Conservation (phyloP, 2,888 invertebrate species). For the Amblyjoppa proteus region DNA sequence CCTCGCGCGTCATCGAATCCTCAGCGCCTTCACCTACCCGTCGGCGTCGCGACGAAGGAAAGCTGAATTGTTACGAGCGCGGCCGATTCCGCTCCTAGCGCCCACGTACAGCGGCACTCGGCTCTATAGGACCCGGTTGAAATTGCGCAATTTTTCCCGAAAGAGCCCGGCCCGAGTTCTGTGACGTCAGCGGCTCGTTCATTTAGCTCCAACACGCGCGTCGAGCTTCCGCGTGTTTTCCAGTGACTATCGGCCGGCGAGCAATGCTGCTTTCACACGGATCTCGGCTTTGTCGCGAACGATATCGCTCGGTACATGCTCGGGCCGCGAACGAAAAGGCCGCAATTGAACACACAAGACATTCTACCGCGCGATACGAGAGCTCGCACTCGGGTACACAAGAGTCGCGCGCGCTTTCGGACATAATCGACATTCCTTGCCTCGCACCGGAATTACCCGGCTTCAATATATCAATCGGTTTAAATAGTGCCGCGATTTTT, state of each 20-base stretch:
- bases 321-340: constrained; percentile 1
- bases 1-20: constrained; percentile 61
- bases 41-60: constrained; percentile 28
- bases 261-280: constrained; percentile 82
- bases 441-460: not conserved
- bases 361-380: constrained; percentile 22
- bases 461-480: constrained; percentile 18
- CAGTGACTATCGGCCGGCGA: constrained; percentile 36
- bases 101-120: not conserved
- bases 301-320: constrained; percentile 39
- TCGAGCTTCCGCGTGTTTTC: constrained; percentile 43
- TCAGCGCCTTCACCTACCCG: constrained; percentile 54
- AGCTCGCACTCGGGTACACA: not conserved
- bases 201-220: constrained; percentile 58
- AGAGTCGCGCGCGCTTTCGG: constrained; percentile 27
- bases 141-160: constrained; percentile 83
- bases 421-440: constrained; percentile 17
- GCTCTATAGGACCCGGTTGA: constrained; percentile 75
- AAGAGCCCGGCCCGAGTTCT: constrained; percentile 67
- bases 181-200: constrained; percentile 83
- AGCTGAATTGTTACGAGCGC: constrained; percentile 64
- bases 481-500: not conserved
- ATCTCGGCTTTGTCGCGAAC: constrained; percentile 80
- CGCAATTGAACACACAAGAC: constrained; percentile 42
- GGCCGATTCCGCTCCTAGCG: constrained; percentile 62